Evolutionary conservation across 2,797 vertebrate species (phyloP).

Genomic region (Lophotriccus pileatus): DNA sequence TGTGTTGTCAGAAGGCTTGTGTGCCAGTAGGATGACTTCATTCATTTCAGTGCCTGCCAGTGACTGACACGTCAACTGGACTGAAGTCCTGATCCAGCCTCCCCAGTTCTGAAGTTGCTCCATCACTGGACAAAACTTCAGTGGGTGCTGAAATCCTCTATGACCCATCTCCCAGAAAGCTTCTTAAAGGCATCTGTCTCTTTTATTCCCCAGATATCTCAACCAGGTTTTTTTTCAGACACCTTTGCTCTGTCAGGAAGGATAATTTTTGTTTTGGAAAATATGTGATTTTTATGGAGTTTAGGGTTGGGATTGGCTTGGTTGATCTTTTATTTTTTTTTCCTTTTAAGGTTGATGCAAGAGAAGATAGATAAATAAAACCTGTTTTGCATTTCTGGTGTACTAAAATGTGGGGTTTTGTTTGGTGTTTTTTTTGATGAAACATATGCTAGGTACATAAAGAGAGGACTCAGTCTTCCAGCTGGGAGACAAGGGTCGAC

Average conservation of each 20-base stretch:
- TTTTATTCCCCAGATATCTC: neutral
- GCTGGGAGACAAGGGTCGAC: neutral
- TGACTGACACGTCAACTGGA: neutral
- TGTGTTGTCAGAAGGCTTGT: neutral
- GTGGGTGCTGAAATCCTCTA: neutral
- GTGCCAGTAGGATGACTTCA: neutral
- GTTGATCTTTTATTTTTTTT: neutral
- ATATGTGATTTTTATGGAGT: neutral
- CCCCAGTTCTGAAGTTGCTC: neutral
- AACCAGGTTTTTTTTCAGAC: neutral
- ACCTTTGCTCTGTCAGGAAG: neutral
- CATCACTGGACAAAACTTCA: neutral
- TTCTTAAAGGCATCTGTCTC: neutral
- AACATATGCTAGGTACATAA: neutral
- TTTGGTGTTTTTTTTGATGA: neutral
- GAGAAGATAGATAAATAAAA: neutral
- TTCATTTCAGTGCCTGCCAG: constrained; percentile 42
- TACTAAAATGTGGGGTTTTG: neutral
- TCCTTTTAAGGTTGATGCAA: neutral
- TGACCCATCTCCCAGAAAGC: neutral
- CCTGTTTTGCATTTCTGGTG: neutral
- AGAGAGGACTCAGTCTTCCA: neutral
- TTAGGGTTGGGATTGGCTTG: neutral
- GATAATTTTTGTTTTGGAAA: neutral
- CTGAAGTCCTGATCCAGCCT: neutral